A percentile compares a stretch with the other conserved stretches of the same genome.
phyloP scores from a whole-genome alignment of 2,888 invertebrate species.

The Scaptomyza flava region DNA sequence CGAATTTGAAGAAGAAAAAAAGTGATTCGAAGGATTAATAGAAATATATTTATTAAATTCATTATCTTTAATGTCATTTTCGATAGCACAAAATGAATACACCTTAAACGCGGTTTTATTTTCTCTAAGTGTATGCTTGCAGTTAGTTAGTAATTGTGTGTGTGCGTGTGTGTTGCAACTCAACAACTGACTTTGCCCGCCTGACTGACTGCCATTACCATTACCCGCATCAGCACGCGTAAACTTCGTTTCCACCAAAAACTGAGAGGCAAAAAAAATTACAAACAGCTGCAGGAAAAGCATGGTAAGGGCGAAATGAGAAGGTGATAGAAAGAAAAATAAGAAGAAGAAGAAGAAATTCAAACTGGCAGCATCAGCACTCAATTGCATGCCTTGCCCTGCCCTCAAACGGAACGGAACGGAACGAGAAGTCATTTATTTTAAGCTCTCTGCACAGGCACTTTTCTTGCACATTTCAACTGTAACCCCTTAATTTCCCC shows the following conservation, averaged over 20 bases:
- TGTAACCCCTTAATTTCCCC: not conserved
- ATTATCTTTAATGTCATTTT: too few relatives aligned
- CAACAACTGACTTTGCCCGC: slow-evolving; percentile 48
- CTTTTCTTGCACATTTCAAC: slow-evolving; percentile 49
- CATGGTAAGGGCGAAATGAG: slow-evolving; percentile 22
- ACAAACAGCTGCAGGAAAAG: slow-evolving; percentile 10
- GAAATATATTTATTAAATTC: not conserved
- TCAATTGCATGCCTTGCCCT: slow-evolving; percentile 18
- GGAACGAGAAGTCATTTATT: slow-evolving; percentile 77
- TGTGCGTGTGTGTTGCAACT: slow-evolving; percentile 11
- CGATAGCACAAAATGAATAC: too few relatives aligned
- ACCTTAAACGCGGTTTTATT: not conserved
- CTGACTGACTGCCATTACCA: slow-evolving; percentile 66
- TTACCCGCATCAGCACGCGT: slow-evolving; percentile 74
- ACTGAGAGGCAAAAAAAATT: slow-evolving; percentile 8
- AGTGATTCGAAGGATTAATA: not conserved
- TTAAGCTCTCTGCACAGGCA: slow-evolving; percentile 66
- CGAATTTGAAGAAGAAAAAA: not conserved
- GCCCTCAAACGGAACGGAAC: slow-evolving; percentile 63
- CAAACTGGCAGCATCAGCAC: slow-evolving; percentile 16
- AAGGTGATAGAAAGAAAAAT: slow-evolving; percentile 8
- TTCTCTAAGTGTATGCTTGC: not conserved
- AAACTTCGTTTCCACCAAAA: slow-evolving; percentile 69
- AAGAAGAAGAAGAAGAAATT: not conserved
- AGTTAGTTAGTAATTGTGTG: not conserved